Conservation (phyloP, 2,888 invertebrate species). For the Drosophila putrida region DNA sequence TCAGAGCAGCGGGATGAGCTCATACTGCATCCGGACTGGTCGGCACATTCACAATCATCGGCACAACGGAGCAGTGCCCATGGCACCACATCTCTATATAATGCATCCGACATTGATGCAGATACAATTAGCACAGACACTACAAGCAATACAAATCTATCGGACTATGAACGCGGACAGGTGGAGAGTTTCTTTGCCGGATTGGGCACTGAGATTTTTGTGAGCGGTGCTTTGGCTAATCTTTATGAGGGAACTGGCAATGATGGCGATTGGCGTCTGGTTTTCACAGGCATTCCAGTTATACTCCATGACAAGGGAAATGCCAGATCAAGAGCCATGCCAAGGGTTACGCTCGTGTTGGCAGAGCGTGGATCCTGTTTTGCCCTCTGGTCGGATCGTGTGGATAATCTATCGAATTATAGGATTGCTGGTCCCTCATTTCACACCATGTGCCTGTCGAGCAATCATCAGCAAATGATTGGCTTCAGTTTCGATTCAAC, state of each 20-base stretch:
- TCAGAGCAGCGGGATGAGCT: slow-evolving; percentile 82
- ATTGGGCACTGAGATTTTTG: slow-evolving; percentile 91
- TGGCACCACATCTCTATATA: slow-evolving; percentile 82
- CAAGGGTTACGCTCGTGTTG: slow-evolving; percentile 89
- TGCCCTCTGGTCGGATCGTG: slow-evolving; percentile 92
- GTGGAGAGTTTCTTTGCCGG: slow-evolving; percentile 91
- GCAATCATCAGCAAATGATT: slow-evolving; percentile 91
- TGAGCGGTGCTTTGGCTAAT: slow-evolving; percentile 91
- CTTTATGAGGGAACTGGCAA: slow-evolving; percentile 88
- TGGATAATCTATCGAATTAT: slow-evolving; percentile 92
- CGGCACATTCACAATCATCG: slow-evolving; percentile 65
- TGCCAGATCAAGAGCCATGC: slow-evolving; percentile 89
- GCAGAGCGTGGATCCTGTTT: slow-evolving; percentile 93
- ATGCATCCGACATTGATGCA: slow-evolving; percentile 83
- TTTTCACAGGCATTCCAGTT: slow-evolving; percentile 92
- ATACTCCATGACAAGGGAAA: slow-evolving; percentile 92
- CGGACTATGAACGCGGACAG: slow-evolving; percentile 89
- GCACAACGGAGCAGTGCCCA: slow-evolving; percentile 72
- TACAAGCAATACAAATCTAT: slow-evolving; percentile 85
- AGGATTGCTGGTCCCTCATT: slow-evolving; percentile 90
- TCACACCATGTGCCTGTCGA: slow-evolving; percentile 92
- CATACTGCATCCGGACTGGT: slow-evolving; percentile 68
- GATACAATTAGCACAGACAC: slow-evolving; percentile 85
- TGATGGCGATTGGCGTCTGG: slow-evolving; percentile 89
- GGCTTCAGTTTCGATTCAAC: slow-evolving; percentile 93